These are phyloP conservation scores for Alcedo atthis DNA, from an alignment of 2,797 vertebrate genomes.

Conservation along the genomic window DNA sequence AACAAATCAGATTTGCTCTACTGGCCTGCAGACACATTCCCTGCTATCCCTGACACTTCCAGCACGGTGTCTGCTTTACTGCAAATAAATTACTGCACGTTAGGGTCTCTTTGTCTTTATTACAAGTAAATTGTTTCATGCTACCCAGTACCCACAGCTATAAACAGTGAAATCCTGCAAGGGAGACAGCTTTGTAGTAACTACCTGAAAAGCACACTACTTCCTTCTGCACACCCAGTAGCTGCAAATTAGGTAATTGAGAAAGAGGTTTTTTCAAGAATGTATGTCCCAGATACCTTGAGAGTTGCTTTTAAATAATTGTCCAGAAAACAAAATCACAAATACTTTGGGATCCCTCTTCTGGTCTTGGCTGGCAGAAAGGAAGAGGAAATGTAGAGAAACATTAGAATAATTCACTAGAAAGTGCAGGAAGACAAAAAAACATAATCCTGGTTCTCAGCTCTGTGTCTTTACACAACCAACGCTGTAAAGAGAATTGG, in stretches of 20 bases:
- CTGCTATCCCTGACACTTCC: background rate
- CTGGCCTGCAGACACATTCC: background rate
- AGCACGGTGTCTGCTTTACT: background rate
- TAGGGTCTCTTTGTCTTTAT: background rate
- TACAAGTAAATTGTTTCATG: background rate
- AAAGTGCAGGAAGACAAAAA: background rate
- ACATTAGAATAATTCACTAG: background rate
- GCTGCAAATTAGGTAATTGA: background rate
- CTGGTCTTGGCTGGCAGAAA: background rate
- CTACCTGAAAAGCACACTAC: background rate
- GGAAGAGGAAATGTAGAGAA: background rate
- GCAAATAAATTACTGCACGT: background rate
- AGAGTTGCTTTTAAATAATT: background rate
- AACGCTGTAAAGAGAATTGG: background rate
- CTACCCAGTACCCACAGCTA: background rate
- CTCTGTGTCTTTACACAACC: background rate
- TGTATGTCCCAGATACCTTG: background rate
- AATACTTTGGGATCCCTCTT: background rate
- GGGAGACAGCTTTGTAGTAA: background rate
- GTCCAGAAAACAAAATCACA: background rate
- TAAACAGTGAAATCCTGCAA: background rate
- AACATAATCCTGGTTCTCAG: background rate
- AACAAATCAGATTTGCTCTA: background rate
- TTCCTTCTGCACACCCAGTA: background rate
- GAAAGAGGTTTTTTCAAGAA: background rate